A percentile compares a stretch with the other conserved stretches of the same genome.
These are phyloP conservation scores for Callopanchax toddi DNA, from an alignment of 2,113 vertebrate species.

Conservation along the genomic window DNA sequence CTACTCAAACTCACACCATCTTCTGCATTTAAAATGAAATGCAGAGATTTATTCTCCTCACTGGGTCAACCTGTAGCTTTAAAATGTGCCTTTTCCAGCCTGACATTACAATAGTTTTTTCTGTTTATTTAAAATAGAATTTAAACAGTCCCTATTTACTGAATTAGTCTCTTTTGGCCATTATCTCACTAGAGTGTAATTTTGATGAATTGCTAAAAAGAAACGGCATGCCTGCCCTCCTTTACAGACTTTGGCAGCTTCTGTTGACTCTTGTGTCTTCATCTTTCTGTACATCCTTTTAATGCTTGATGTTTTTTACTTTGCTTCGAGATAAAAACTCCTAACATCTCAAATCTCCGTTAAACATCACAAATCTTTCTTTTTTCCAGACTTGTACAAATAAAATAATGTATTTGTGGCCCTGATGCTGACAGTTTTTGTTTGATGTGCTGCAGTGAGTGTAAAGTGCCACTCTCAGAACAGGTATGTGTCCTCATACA, in stretches of 20 bases:
- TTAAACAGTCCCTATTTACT: neutral
- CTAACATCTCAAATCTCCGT: no score
- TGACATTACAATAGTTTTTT: neutral
- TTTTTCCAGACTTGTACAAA: no score
- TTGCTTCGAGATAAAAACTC: neutral
- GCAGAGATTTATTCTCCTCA: slow-evolving; percentile 19
- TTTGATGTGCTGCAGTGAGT: no score
- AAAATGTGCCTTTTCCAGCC: neutral
- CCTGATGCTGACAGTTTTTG: no score
- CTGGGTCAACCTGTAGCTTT: slow-evolving; percentile 16
- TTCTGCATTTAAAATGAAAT: slow-evolving; percentile 52
- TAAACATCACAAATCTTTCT: no score
- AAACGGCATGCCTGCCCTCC: neutral
- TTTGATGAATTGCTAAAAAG: slow-evolving; percentile 4
- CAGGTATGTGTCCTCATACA: neutral
- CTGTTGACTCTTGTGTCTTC: neutral
- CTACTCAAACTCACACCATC: slow-evolving; percentile 67
- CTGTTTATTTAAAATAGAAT: neutral
- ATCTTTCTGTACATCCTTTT: neutral
- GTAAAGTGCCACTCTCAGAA: no score
- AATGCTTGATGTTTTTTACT: neutral
- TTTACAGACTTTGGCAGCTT: no score
- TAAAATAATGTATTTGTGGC: no score
- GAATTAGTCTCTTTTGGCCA: no score
- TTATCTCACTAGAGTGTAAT: neutral